These are phyloP conservation scores for Catharus ustulatus DNA, from an alignment of 2,797 vertebrate species.

Conservation along the genomic window DNA sequence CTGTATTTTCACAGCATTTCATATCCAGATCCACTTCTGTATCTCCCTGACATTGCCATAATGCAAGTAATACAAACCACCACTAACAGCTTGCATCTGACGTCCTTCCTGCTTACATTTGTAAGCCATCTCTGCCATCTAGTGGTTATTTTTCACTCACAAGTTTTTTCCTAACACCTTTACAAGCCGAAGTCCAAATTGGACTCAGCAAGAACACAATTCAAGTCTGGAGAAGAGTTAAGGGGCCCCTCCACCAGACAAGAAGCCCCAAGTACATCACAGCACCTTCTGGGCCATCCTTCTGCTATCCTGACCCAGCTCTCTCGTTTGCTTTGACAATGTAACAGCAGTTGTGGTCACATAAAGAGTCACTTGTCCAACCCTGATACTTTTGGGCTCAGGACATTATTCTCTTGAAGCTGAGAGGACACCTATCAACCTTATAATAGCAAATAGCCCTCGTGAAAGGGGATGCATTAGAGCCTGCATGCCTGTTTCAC, in stretches of 20 bases:
- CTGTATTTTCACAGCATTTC: not conserved
- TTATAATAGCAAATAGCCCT: not conserved
- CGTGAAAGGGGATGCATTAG: not conserved
- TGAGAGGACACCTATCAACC: not conserved
- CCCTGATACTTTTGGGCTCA: not conserved
- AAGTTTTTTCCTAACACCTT: not conserved
- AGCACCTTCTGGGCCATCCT: not conserved
- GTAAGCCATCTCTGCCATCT: slow-evolving; percentile 30
- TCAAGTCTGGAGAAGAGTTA: not conserved
- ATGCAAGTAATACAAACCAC: not conserved
- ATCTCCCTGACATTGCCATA: not conserved
- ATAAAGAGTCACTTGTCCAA: not conserved
- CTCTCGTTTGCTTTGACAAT: not conserved
- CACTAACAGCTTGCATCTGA: not conserved
- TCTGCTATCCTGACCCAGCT: not conserved
- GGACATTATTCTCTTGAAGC: not conserved
- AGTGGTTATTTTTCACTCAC: slow-evolving; percentile 10
- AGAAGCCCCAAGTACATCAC: not conserved
- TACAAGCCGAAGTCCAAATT: not conserved
- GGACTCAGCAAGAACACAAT: not conserved
- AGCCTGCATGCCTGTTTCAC: not conserved
- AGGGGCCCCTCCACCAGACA: not conserved
- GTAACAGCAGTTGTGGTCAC: not conserved
- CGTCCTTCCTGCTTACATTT: not conserved
- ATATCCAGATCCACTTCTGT: not conserved